A percentile compares a stretch with the other conserved stretches of the same genome.
Conservation (phyloP, 2,888 invertebrate genomes). For the Scaptomyza flava region DNA sequence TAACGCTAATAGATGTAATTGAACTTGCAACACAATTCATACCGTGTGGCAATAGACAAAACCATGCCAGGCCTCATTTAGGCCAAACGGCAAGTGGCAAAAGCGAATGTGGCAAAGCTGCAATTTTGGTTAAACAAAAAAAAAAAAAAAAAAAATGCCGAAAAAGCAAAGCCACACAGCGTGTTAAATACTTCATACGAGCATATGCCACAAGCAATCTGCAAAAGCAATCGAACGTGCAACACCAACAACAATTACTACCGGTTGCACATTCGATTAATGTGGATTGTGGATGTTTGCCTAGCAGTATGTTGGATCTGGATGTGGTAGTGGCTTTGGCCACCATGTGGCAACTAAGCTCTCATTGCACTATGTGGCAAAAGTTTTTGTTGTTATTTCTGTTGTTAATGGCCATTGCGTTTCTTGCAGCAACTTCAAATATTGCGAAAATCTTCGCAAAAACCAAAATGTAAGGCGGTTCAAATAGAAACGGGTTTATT, state of each 20-base stretch:
- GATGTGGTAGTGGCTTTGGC: conserved; percentile 32
- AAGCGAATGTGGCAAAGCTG: conserved; percentile 19
- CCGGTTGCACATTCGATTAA: conserved; percentile 49
- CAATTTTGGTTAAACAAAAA: conserved; percentile 8
- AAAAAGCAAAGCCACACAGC: conserved; percentile 16
- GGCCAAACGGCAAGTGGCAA: conserved; percentile 33
- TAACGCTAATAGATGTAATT: not conserved
- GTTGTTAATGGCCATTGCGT: conserved; percentile 69
- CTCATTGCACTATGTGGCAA: conserved; percentile 49
- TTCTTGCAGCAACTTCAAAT: conserved; percentile 67
- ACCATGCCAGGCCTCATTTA: conserved; percentile 46
- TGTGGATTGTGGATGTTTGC: conserved; percentile 22
- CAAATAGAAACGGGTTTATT: conserved; percentile 64
- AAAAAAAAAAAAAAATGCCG: conserved; percentile 4
- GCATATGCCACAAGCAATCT: conserved; percentile 19
- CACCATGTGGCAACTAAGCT: conserved; percentile 40
- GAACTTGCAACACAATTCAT: conserved; percentile 24
- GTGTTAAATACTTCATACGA: not conserved
- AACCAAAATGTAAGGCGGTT: conserved; percentile 52
- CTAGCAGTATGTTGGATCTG: conserved; percentile 1
- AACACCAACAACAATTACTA: conserved; percentile 41
- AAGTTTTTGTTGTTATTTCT: conserved; percentile 22
- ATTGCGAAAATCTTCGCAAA: conserved; percentile 71
- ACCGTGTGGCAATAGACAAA: conserved; percentile 23
- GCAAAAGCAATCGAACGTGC: conserved; percentile 27